Conservation (phyloP, 1,140 invertebrate genomes). For the Microplitis mediator region DNA sequence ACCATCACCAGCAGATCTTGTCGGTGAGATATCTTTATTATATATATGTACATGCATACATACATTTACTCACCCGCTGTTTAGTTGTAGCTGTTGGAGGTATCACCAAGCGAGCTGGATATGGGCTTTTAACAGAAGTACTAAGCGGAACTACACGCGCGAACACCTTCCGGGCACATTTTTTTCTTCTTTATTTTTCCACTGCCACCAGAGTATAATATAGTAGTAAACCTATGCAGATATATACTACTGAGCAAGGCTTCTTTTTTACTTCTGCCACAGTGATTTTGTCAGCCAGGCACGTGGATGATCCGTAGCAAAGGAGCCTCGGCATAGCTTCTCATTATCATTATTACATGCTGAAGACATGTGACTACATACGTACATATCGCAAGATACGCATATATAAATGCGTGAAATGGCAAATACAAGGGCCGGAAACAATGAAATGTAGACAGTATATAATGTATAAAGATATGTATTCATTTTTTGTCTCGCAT, state of each 20-base stretch:
- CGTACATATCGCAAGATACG: constrained; percentile 7
- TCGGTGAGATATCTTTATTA: neutral
- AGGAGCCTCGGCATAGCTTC: constrained; percentile 23
- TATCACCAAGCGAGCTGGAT: too few relatives aligned
- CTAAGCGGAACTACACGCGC: constrained; percentile 50
- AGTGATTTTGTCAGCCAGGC: constrained; percentile 5
- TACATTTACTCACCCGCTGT: too few relatives aligned
- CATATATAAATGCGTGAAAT: constrained; percentile 38
- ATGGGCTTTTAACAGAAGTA: constrained; percentile 40
- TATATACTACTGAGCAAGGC: too few relatives aligned
- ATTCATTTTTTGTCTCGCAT: constrained; percentile 73
- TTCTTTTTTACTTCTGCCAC: neutral
- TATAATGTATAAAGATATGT: neutral
- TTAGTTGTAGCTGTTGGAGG: too few relatives aligned
- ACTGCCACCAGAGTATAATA: neutral
- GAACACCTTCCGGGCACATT: constrained; percentile 44
- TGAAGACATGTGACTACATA: constrained; percentile 20
- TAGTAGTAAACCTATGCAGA: neutral
- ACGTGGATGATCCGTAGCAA: constrained; percentile 18
- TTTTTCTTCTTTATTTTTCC: constrained; percentile 22
- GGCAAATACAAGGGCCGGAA: constrained; percentile 28
- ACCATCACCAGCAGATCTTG: constrained; percentile 10
- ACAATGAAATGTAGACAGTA: neutral
- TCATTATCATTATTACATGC: constrained; percentile 52
- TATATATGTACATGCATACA: neutral